Base-by-base conservation (phyloP, 2,797 vertebrate genomes). In the Leuciscus waleckii region DNA sequence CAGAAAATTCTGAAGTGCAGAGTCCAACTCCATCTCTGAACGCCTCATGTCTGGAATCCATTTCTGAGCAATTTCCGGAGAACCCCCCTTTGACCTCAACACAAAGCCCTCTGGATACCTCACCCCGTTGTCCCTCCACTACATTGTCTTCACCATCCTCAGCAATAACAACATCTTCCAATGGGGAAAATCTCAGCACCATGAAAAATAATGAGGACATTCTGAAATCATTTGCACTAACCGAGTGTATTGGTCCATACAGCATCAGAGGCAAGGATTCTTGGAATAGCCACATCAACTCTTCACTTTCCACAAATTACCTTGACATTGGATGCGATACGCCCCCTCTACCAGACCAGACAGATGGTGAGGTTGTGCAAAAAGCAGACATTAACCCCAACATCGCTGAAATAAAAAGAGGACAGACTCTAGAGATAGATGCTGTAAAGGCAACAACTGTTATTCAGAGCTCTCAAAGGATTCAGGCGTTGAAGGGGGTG, bases 61-160 rank as follows among this genome's bases (percentile, higher is more conserved):
- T 96, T 84, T 92, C 93, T 10, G 96, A 97, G 92, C 95, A 97
- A 91, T 73, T 92, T 88, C 93, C 79, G 85, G 94, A 95, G 82
- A 91, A 76, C 84, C 88, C 87, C 86, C 88, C 84, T 71, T 89
- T 87, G 90, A 85, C 78, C 32, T 93, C 91, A 16, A 89, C 90
- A 79, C 85, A 87, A 88, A 87, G 90, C 88, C 87, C 89, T 87
- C 92, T 89, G 75, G 83, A 88, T 70, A 74, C 71, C 39, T 88
- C 76, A 70, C 89, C 88, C 71, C 85, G 78, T 86, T 85, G 11
- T 35, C 54, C 49, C 51, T 29, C 69, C 39, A 41, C 85, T 69
- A 46, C 49, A 81, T 73, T 74, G 26, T 76, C 43, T 83, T 29
- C 86, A 10, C n/a, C 91, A 71, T 86, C 90, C 85, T 86, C 79